Evolutionary conservation across 1,140 invertebrate genomes (phyloP), one percentile per base, ranked within the genome.

Genomic region (Saccostrea echinata): DNA sequence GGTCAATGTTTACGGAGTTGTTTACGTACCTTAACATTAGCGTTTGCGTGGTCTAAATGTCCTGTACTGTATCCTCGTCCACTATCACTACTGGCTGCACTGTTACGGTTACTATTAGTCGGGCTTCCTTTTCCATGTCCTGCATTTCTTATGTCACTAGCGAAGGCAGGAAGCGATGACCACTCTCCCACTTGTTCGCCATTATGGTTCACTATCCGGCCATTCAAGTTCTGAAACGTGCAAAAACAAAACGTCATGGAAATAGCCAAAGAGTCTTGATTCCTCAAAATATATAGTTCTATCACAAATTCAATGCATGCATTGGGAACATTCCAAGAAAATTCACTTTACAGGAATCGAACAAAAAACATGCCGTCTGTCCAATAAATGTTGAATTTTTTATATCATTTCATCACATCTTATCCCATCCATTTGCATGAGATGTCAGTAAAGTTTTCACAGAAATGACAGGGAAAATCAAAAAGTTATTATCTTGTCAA

Each of bases 61-160:
- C 92, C 91, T 11, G 93, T 91, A 86, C 93, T 96, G 1, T 98
- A 98, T 9, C 98, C 98, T 89, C 98, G 96, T 8, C 98, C 98
- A 91, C 97, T 98, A 95, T 99, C 98, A 92, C 98, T 95, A 86
- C 98, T 98, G 61, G 98, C 98, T 0, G 98, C 98, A 88, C 97
- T 98, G 92, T 96, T 95, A 3, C 95, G 90, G 83, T 95, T 96
- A 93, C 97, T 94, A 98, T 98, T 81, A 97, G 98, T 95, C 97
- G 99, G 30, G 98, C 98, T 93, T 97, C 94, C 98, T 88, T 96
- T 96, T 93, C 98, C 97, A 98, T 95, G 92, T 98, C 98, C 93
- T 97, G 96, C 95, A 98, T 91, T 90, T 86, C 92, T 92, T 89
- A 92, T 92, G 88, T 93, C 93, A 88, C 90, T 90, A 95, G 96